A percentile compares a stretch with the other conserved stretches of the same genome.
These are phyloP conservation scores for Blera fallax DNA, from an alignment of 2,888 invertebrate genomes.

Conservation along the genomic window DNA sequence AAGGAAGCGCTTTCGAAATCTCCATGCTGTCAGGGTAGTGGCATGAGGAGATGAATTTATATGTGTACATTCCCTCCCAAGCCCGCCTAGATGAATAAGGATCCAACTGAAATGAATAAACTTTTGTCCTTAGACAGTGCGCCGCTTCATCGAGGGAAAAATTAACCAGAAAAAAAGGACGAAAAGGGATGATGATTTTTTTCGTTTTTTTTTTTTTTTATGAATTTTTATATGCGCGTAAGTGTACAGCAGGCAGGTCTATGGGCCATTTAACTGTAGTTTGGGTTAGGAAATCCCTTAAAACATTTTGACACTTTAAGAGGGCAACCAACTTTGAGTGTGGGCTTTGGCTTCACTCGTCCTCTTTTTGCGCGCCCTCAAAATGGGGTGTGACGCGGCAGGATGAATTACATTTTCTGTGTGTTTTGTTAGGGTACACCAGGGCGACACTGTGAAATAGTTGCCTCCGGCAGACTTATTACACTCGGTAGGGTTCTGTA, in stretches of 20 bases:
- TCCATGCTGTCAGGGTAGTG: neutral
- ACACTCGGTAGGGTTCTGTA: constrained; percentile 34
- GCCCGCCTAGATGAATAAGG: constrained; percentile 10
- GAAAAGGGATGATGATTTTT: constrained; percentile 16
- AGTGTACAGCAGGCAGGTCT: constrained; percentile 37
- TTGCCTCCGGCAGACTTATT: constrained; percentile 57
- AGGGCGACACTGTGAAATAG: constrained; percentile 54
- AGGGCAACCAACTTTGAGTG: constrained; percentile 61
- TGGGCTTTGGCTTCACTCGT: neutral
- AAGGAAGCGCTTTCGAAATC: constrained; percentile 43
- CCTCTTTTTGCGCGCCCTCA: neutral
- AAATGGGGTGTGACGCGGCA: constrained; percentile 49
- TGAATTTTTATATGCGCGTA: constrained; percentile 40
- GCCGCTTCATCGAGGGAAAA: constrained; percentile 53
- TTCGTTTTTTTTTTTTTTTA: constrained; percentile 38
- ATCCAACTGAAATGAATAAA: constrained; percentile 60
- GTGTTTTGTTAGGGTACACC: constrained; percentile 28
- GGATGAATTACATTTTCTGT: constrained; percentile 48
- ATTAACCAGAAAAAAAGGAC: constrained; percentile 33
- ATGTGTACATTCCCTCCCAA: constrained; percentile 16
- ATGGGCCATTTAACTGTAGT: constrained; percentile 59
- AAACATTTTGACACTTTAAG: constrained; percentile 70
- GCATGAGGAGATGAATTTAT: constrained; percentile 59
- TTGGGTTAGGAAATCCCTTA: constrained; percentile 47
- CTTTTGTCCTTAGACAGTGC: constrained; percentile 66